A percentile compares a stretch with the other conserved stretches of the same genome.
Conservation (phyloP, 2,797 vertebrate species). For the Danionella dracula region DNA sequence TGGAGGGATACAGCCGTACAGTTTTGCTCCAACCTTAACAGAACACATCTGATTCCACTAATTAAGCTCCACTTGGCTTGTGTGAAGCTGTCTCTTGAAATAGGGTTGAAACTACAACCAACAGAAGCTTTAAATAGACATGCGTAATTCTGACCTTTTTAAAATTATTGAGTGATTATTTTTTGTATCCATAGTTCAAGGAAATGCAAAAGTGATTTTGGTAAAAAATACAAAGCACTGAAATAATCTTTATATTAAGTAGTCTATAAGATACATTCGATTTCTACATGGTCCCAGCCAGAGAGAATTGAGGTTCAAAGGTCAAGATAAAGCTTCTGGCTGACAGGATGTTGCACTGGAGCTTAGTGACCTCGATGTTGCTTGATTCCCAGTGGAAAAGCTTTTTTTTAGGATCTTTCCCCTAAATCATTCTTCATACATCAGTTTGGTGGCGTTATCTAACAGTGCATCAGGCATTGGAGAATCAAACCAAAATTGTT, state of each 20-base stretch:
- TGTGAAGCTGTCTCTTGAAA: too few species aligned
- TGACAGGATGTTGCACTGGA: conserved; percentile 20
- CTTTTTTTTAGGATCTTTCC: not conserved
- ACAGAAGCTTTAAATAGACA: too few species aligned
- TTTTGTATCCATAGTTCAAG: too few species aligned
- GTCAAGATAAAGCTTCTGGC: conserved; percentile 22
- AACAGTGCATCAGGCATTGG: not conserved
- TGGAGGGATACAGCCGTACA: too few species aligned
- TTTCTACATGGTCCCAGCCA: not conserved
- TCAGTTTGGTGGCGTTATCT: conserved; percentile 17
- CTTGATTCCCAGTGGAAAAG: not conserved
- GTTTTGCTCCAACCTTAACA: too few species aligned
- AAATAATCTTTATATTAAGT: not conserved
- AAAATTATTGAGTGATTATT: too few species aligned
- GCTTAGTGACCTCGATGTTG: not conserved
- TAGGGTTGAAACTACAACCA: too few species aligned
- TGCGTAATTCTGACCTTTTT: too few species aligned
- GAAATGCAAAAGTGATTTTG: too few species aligned
- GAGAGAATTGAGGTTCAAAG: conserved; percentile 5
- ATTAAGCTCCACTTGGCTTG: too few species aligned
- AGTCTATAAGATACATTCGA: not conserved
- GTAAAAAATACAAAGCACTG: too few species aligned
- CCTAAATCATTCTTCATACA: not conserved
- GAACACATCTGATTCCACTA: too few species aligned
- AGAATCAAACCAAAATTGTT: conserved; percentile 9